Conservation (phyloP, 2,888 invertebrate species). For the Willowsia nigromaculata region DNA sequence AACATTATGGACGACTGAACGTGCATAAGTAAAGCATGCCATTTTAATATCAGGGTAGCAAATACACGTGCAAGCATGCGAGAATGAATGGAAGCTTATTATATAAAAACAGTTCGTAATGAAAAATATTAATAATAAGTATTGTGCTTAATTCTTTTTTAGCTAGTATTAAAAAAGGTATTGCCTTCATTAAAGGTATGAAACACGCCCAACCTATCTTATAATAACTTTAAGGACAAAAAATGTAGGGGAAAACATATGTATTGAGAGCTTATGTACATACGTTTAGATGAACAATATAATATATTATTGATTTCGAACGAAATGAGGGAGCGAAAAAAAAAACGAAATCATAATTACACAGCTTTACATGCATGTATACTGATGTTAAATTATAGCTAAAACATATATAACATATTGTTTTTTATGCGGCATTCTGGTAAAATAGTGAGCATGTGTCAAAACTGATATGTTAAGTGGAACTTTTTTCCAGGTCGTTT, state of each 20-base stretch:
- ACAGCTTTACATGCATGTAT: constrained; percentile 33
- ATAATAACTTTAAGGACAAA: constrained; percentile 21
- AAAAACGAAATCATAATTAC: constrained; percentile 51
- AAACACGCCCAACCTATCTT: constrained; percentile 60
- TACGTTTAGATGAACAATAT: constrained; percentile 15
- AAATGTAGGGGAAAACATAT: not conserved
- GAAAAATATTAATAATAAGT: constrained; percentile 53
- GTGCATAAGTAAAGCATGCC: not conserved
- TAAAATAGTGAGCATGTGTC: constrained; percentile 41
- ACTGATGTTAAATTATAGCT: not conserved
- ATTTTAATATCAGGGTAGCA: not conserved
- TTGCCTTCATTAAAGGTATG: constrained; percentile 60
- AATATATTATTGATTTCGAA: constrained; percentile 59
- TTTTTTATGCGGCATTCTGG: not conserved
- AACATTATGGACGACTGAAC: not conserved
- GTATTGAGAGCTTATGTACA: not conserved
- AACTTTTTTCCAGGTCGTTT: constrained; percentile 51
- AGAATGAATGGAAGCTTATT: constrained; percentile 19
- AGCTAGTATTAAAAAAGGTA: constrained; percentile 9
- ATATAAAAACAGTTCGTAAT: constrained; percentile 38
- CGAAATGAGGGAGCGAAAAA: constrained; percentile 23
- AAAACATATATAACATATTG: not conserved
- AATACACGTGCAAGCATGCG: not conserved
- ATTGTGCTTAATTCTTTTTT: constrained; percentile 56
- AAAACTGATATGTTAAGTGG: constrained; percentile 59